Percentiles rank a stretch among this genome's conserved stretches.
Conservation (phyloP, 2,888 invertebrate genomes). For the Clepsis dumicolana region DNA sequence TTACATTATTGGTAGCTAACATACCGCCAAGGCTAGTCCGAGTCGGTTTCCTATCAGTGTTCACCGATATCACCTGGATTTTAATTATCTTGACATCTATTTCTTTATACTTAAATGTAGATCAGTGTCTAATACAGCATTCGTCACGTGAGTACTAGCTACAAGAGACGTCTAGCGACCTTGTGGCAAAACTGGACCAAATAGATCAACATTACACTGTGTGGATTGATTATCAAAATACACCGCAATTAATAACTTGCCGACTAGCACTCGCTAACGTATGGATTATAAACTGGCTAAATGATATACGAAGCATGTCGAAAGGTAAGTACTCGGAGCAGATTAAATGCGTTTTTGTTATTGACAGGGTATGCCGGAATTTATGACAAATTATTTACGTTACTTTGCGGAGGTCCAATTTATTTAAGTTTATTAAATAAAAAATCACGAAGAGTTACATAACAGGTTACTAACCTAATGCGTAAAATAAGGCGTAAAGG, state of each 20-base stretch:
- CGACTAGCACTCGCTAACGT: not conserved
- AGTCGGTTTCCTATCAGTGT: too few relatives aligned
- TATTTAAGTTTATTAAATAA: too few relatives aligned
- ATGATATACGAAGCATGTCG: slow-evolving; percentile 28
- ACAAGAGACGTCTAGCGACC: slow-evolving; percentile 31
- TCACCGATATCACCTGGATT: too few relatives aligned
- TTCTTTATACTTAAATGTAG: not conserved
- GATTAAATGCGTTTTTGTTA: not conserved
- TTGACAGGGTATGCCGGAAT: not conserved
- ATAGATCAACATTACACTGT: slow-evolving; percentile 38
- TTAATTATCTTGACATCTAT: too few relatives aligned
- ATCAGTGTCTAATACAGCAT: slow-evolving; percentile 14
- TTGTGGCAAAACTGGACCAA: slow-evolving; percentile 24
- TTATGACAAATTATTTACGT: not conserved
- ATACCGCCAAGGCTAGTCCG: too few relatives aligned
- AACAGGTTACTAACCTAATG: too few relatives aligned
- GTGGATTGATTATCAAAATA: slow-evolving; percentile 41
- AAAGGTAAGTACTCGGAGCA: not conserved
- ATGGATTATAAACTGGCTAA: slow-evolving; percentile 18
- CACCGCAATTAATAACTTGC: slow-evolving; percentile 33
- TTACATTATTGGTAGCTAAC: too few relatives aligned
- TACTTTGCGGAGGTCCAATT: too few relatives aligned
- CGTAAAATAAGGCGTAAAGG: too few relatives aligned
- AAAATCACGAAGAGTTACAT: too few relatives aligned
- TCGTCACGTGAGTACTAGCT: not conserved